Conservation (phyloP, 2,888 invertebrate species). For the Lepidonotus clava region DNA sequence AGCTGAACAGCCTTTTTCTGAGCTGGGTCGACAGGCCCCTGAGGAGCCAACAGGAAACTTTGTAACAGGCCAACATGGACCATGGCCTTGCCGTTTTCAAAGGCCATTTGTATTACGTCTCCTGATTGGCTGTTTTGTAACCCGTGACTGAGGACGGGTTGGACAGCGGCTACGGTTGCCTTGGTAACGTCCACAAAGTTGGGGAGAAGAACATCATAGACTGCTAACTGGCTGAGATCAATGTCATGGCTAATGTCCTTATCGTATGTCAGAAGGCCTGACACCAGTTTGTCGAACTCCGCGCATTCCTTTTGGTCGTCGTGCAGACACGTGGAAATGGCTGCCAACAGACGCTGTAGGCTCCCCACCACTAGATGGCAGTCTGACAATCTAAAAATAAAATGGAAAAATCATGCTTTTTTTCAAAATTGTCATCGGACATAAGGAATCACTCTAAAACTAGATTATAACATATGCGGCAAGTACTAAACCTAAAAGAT, state of each 20-base stretch:
- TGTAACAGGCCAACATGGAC: constrained; percentile 57
- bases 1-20: constrained; percentile 88
- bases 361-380: not conserved
- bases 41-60: constrained; percentile 75
- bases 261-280: not conserved
- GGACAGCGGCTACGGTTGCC: not conserved
- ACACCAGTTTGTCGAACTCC: not conserved
- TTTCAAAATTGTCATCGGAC: too few relatives aligned
- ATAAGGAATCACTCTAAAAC: too few relatives aligned
- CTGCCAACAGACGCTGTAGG: not conserved
- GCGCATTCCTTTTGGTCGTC: not conserved
- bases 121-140: not conserved
- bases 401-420: too few relatives aligned
- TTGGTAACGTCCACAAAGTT: not conserved
- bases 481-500: too few relatives aligned
- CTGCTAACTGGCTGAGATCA: not conserved
- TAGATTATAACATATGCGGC: too few relatives aligned
- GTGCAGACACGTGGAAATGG: not conserved
- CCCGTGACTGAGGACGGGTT: not conserved
- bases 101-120: not conserved
- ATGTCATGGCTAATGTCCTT: not conserved
- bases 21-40: constrained; percentile 90
- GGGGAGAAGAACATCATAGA: constrained; percentile 15
- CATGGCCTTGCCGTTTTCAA: constrained; percentile 29
- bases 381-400: not conserved